Percentiles rank a stretch among this genome's conserved stretches.
phyloP scores from a whole-genome alignment of 2,113 vertebrate species.

The Nettapus auritus region DNA sequence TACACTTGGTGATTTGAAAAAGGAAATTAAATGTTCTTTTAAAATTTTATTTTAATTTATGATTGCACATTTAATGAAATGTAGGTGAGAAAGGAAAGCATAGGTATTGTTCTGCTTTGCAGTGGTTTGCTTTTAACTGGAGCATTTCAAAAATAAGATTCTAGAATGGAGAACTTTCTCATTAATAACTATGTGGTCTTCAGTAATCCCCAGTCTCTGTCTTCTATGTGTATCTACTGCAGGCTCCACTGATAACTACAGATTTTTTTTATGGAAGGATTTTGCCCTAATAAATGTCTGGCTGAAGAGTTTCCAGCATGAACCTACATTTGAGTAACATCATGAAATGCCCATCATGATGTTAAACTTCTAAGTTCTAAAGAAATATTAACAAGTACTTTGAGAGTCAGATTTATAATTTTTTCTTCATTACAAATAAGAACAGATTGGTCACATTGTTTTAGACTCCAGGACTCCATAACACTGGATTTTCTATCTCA shows the following conservation, averaged over 20 bases:
- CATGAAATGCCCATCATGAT: neutral
- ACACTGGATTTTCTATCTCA: neutral
- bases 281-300: neutral
- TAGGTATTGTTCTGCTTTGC: neutral
- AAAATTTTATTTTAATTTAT: neutral
- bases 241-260: neutral
- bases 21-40: neutral
- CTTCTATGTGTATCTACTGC: neutral
- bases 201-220: neutral
- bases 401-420: neutral
- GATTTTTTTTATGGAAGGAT: neutral
- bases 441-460: neutral
- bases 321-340: neutral
- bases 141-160: neutral
- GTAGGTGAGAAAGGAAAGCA: neutral
- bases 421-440: neutral
- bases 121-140: neutral
- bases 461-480: neutral
- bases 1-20: neutral
- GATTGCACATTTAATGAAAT: neutral
- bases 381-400: neutral
- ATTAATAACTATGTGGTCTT: neutral
- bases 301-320: neutral
- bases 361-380: neutral
- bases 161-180: neutral